Percentiles rank a stretch among this genome's conserved stretches.
phyloP scores from a whole-genome alignment of 2,888 invertebrate species.

The Pinctada fucata region DNA sequence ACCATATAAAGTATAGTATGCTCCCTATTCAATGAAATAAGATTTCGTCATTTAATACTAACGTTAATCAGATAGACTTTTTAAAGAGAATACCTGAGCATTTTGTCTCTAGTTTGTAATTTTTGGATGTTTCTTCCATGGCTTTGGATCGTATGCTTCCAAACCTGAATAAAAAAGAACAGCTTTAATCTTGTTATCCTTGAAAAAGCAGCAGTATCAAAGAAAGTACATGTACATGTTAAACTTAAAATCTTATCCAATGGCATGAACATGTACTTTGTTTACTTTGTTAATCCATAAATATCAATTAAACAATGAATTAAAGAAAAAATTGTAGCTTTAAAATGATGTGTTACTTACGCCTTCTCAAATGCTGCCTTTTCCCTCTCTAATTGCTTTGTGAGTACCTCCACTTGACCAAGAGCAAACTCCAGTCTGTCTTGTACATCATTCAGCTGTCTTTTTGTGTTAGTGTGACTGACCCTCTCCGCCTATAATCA shows the following conservation, averaged over 20 bases:
- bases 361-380: conserved; percentile 62
- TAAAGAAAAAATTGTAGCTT: too few species aligned
- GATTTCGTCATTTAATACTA: too few species aligned
- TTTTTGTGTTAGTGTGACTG: conserved; percentile 61
- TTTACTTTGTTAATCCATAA: too few species aligned
- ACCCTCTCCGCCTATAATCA: conserved; percentile 56
- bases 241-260: too few species aligned
- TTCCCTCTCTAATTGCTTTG: conserved; percentile 63
- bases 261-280: too few species aligned
- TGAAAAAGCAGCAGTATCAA: too few species aligned
- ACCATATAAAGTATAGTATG: too few species aligned
- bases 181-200: neutral
- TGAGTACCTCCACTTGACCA: conserved; percentile 62
- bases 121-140: conserved; percentile 63
- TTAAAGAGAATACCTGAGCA: conserved; percentile 53
- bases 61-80: too few species aligned
- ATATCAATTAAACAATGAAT: too few species aligned
- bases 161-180: conserved; percentile 49
- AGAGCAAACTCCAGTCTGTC: conserved; percentile 65
- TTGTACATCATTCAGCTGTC: conserved; percentile 55
- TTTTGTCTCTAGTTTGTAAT: conserved; percentile 61
- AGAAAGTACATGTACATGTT: too few species aligned
- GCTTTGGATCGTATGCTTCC: conserved; percentile 61
- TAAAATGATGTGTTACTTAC: conserved; percentile 45
- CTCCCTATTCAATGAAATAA: too few species aligned